Base-by-base conservation (phyloP, 2,888 invertebrate genomes). In the Heliconius cydno region DNA sequence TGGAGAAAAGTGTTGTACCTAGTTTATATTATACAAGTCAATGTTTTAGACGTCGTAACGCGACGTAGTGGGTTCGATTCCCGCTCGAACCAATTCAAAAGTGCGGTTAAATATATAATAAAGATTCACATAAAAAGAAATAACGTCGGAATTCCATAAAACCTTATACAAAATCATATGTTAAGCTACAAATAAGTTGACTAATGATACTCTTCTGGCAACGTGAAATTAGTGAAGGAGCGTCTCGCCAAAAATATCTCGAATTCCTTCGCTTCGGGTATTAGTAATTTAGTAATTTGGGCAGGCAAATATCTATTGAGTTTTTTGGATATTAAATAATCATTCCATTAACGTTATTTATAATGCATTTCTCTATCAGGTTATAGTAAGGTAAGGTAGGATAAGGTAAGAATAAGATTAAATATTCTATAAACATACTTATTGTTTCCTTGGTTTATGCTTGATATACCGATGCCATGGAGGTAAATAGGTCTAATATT, bases 11-110 rank as follows among this genome's bases (percentile, higher is more conserved):
- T 81, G 52, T 68, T 52, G 15, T 76, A 34, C 13, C 22, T 41
- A 25, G 22, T 22, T 9, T 22, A 28, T 41, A 19, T 13, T 41
- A 75, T 73, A 73, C 30, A 52, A 86, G 85, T 85, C 83, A 86
- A 86, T 91, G 88, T 85, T 84, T 82, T 84, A 9, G n/a, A 60
- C 10, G 4, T 60, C n/a, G n/a, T 22, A 52, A 9, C 2, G 22
- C 52, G 52, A 52, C 7, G 3, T 6, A 19, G 52, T 52, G 2
- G 52, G 19, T 52, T 52, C 52, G 22, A 52, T 19, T 41, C 3
- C 7, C 52, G 19, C 7, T 52, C 3, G 22, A 0, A 46, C 5
- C 19, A 46, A 46, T 15, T 15, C 19, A 52, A 52, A 52, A 46
- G 15, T 52, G 19, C 19, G 46, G 19, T 19, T 46, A 46, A 30